Conservation (phyloP, 1,140 invertebrate genomes). For the Thaumatotibia leucotreta region DNA sequence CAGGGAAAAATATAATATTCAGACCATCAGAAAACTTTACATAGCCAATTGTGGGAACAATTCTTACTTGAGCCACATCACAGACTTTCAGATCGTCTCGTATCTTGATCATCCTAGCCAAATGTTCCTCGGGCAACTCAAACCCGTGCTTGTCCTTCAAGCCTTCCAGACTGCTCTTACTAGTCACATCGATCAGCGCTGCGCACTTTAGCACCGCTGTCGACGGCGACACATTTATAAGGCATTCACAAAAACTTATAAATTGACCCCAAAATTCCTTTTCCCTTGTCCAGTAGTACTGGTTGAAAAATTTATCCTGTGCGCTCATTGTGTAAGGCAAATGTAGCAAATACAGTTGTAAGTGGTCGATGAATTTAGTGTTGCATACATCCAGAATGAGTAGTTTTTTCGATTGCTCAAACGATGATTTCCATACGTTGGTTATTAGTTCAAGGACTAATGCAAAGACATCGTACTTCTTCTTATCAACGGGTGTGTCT, state of each 20-base stretch:
- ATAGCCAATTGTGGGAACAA: no score
- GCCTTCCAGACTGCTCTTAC: constrained; percentile 47
- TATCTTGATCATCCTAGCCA: constrained; percentile 39
- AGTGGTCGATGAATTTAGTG: constrained; percentile 49
- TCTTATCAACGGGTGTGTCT: constrained; percentile 31
- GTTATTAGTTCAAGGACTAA: constrained; percentile 49
- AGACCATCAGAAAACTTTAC: no score
- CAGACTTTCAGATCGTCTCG: constrained; percentile 40
- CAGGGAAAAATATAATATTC: no score
- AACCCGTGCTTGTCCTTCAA: constrained; percentile 52
- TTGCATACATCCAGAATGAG: constrained; percentile 54
- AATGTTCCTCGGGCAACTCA: constrained; percentile 45
- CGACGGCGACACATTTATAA: constrained; percentile 54
- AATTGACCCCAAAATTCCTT: constrained; percentile 64
- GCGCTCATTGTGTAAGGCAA: constrained; percentile 46
- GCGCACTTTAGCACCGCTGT: constrained; percentile 50
- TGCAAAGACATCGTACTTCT: constrained; percentile 37
- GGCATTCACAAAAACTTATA: constrained; percentile 44
- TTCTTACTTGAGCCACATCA: constrained; percentile 34
- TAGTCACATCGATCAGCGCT: constrained; percentile 48
- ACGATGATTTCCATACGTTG: constrained; percentile 52
- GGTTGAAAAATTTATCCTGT: constrained; percentile 41
- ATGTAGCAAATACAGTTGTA: constrained; percentile 51
- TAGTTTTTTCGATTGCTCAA: constrained; percentile 51
- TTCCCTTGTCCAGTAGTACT: constrained; percentile 60